phyloP scores from a whole-genome alignment of 1,140 invertebrate genomes.

The Drosophila kurseongensis region DNA sequence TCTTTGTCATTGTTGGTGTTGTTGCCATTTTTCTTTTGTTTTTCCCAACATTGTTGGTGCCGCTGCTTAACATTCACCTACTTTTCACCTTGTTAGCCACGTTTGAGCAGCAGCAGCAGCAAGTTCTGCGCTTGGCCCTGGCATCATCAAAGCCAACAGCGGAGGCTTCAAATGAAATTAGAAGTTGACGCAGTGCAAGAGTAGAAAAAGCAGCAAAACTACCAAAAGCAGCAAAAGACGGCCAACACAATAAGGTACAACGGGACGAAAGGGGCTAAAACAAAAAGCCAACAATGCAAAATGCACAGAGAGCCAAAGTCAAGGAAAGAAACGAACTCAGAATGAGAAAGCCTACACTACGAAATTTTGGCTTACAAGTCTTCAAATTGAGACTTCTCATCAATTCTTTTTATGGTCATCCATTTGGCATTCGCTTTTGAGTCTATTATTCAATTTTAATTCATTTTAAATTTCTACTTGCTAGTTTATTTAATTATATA shows the following conservation, averaged over 20 bases:
- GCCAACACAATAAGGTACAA: constrained; percentile 55
- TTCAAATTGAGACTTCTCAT: no score
- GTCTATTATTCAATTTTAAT: no score
- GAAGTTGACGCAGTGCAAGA: constrained; percentile 76
- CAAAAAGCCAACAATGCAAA: constrained; percentile 63
- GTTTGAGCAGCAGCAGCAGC: constrained; percentile 33
- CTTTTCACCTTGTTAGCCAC: constrained; percentile 77
- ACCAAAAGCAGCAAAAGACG: constrained; percentile 24
- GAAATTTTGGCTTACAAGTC: neutral
- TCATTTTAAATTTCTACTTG: no score
- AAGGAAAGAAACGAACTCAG: constrained; percentile 27
- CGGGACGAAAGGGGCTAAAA: constrained; percentile 28
- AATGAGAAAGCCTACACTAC: constrained; percentile 14
- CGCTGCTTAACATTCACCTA: constrained; percentile 79
- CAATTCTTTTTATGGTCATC: no score
- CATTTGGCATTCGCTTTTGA: no score
- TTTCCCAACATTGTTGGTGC: constrained; percentile 60
- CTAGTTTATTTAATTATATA: no score
- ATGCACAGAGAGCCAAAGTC: constrained; percentile 42
- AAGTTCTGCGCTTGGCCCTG: constrained; percentile 70
- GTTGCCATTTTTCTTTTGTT: constrained; percentile 74
- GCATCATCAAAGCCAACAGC: constrained; percentile 70
- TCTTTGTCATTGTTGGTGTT: constrained; percentile 75
- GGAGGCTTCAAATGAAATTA: constrained; percentile 76
- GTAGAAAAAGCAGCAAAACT: constrained; percentile 25